phyloP scores from a whole-genome alignment of 2,888 invertebrate genomes.

The Seira musarum region DNA sequence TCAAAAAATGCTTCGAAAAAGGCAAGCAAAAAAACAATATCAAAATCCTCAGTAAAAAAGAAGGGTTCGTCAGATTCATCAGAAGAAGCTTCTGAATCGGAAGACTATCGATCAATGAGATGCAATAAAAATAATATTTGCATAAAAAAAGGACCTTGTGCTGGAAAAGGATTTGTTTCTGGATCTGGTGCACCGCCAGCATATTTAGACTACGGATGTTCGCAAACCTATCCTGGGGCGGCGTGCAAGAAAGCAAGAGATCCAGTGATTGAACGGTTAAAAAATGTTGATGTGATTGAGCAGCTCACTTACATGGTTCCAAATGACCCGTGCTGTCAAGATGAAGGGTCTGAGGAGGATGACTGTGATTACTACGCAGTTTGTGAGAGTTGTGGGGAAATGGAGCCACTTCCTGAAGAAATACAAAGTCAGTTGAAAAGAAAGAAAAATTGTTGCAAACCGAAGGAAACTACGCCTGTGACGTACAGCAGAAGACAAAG shows the following conservation, averaged over 20 bases:
- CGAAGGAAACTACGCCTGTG: constrained; percentile 54
- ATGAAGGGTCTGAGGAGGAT: constrained; percentile 30
- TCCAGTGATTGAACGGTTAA: constrained; percentile 59
- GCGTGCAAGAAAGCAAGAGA: constrained; percentile 18
- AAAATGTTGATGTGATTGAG: constrained; percentile 68
- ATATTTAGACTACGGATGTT: constrained; percentile 55
- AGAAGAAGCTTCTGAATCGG: not conserved
- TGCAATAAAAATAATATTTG: not conserved
- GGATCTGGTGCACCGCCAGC: constrained; percentile 47
- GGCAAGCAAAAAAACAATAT: not conserved
- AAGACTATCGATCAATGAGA: not conserved
- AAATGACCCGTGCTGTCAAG: constrained; percentile 9
- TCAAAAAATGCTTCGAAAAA: not conserved
- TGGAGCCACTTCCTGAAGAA: constrained; percentile 49
- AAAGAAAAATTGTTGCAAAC: constrained; percentile 13
- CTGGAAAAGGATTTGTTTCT: constrained; percentile 10
- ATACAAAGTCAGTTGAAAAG: constrained; percentile 10
- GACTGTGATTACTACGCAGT: constrained; percentile 57
- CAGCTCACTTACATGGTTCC: constrained; percentile 64
- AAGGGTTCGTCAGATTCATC: too few species aligned
- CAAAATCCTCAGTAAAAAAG: not conserved
- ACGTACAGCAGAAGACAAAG: constrained; percentile 64
- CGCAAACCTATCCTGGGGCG: not conserved
- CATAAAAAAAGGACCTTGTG: constrained; percentile 26
- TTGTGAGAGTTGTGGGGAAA: constrained; percentile 63